Evolutionary conservation across 30 jellyfish, hydroid and myxozoan species (phyloP).

Genomic region (Nemopilema nomurai): DNA sequence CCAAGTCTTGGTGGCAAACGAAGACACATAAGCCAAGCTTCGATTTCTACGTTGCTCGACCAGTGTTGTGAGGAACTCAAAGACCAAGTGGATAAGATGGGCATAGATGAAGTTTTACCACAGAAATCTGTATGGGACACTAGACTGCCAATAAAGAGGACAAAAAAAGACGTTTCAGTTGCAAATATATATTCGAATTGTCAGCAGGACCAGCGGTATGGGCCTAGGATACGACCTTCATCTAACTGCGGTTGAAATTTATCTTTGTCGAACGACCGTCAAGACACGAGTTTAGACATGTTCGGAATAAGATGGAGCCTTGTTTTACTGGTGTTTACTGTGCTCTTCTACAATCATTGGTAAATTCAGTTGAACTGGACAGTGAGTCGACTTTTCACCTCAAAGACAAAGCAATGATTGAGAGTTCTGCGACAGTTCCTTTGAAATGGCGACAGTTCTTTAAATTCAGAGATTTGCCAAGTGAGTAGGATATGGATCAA

Average conservation of each 20-base stretch:
- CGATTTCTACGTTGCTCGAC: slow-evolving; percentile 57
- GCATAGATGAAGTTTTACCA: slow-evolving; percentile 14
- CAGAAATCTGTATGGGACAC: slow-evolving; percentile 19
- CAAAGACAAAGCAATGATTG: background rate
- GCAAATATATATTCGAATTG: slow-evolving; percentile 22
- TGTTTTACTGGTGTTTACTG: background rate
- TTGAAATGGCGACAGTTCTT: no score
- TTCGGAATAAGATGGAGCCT: background rate
- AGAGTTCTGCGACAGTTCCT: background rate
- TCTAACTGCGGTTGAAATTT: slow-evolving; percentile 24
- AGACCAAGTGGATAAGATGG: slow-evolving; percentile 63
- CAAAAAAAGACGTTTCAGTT: slow-evolving; percentile 41
- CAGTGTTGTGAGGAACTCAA: slow-evolving; percentile 77
- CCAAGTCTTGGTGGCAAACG: slow-evolving; percentile 83
- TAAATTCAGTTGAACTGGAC: background rate
- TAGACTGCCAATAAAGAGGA: slow-evolving; percentile 56
- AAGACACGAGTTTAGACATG: background rate
- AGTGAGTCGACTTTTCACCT: background rate
- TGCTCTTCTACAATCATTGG: background rate
- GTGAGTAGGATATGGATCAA: no score
- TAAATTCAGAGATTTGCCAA: no score
- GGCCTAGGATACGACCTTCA: slow-evolving; percentile 59
- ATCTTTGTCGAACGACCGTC: background rate
- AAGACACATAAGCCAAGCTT: slow-evolving; percentile 32
- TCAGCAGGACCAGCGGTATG: slow-evolving; percentile 38